Percentiles rank a stretch among this genome's conserved stretches.
These are phyloP conservation scores for Grus americana DNA, from an alignment of 2,113 vertebrate species.

Conservation along the genomic window DNA sequence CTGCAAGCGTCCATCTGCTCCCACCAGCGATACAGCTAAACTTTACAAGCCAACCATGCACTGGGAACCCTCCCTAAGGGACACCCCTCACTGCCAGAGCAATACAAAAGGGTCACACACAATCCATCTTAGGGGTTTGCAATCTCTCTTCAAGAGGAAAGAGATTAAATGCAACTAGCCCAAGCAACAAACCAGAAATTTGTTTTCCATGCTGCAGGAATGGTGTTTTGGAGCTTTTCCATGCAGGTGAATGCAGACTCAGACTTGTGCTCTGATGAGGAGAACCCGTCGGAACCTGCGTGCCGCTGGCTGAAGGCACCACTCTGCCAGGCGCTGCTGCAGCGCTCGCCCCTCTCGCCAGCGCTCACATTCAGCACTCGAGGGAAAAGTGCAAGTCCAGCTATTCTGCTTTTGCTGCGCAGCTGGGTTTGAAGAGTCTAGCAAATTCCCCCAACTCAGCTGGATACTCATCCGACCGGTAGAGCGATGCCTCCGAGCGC, in stretches of 20 bases:
- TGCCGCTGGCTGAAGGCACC: neutral
- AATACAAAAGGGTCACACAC: neutral
- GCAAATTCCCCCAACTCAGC: conserved; percentile 42
- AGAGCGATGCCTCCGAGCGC: neutral
- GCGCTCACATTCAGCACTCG: conserved; percentile 8
- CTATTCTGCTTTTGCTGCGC: conserved; percentile 38
- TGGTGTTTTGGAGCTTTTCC: neutral
- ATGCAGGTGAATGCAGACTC: neutral
- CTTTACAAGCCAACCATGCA: neutral
- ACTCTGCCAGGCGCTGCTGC: neutral
- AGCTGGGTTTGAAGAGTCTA: conserved; percentile 17
- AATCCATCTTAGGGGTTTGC: fast-evolving
- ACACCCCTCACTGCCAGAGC: neutral
- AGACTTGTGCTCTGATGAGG: neutral
- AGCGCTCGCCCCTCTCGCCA: neutral
- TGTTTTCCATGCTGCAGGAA: neutral
- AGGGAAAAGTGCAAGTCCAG: conserved; percentile 42
- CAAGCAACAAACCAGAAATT: neutral
- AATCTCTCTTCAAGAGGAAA: neutral
- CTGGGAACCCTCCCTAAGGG: neutral
- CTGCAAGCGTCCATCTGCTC: neutral
- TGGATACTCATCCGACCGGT: neutral
- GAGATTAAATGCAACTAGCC: neutral
- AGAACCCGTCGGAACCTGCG: neutral
- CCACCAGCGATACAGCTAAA: neutral